Conservation (phyloP, 1,140 invertebrate species). For the Probaryconus sp. region DNA sequence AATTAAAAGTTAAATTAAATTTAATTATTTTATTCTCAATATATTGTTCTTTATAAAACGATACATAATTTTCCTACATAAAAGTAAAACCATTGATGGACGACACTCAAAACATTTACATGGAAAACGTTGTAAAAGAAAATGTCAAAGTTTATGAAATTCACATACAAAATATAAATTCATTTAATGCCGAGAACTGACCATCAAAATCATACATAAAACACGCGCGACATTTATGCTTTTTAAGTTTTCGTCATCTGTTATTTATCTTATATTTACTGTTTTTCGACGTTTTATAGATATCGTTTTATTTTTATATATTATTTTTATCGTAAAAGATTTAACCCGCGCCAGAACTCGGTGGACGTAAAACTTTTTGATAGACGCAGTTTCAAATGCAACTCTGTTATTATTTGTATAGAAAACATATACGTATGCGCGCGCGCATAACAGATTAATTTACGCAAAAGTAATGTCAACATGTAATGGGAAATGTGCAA, state of each 20-base stretch:
- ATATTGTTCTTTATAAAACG: no score
- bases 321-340: no score
- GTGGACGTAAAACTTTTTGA: no score
- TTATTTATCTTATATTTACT: constrained; percentile 46
- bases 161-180: constrained; percentile 27
- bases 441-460: constrained; percentile 1
- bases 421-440: constrained; percentile 20
- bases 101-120: constrained; percentile 44
- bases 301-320: no score
- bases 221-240: constrained; percentile 25
- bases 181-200: constrained; percentile 41
- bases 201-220: constrained; percentile 39
- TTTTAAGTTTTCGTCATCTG: constrained; percentile 13
- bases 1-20: no score
- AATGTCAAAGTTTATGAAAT: constrained; percentile 44
- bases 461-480: constrained; percentile 43
- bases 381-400: not conserved
- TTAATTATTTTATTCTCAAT: no score
- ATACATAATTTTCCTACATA: not conserved
- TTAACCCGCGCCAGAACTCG: not conserved
- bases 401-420: constrained; percentile 20
- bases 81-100: constrained; percentile 42
- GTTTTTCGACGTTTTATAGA: no score
- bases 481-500: constrained; percentile 32
- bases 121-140: constrained; percentile 41